A percentile compares a stretch with the other conserved stretches of the same genome.
phyloP scores from a whole-genome alignment of 1,140 invertebrate species.

The Caerostris darwini region DNA sequence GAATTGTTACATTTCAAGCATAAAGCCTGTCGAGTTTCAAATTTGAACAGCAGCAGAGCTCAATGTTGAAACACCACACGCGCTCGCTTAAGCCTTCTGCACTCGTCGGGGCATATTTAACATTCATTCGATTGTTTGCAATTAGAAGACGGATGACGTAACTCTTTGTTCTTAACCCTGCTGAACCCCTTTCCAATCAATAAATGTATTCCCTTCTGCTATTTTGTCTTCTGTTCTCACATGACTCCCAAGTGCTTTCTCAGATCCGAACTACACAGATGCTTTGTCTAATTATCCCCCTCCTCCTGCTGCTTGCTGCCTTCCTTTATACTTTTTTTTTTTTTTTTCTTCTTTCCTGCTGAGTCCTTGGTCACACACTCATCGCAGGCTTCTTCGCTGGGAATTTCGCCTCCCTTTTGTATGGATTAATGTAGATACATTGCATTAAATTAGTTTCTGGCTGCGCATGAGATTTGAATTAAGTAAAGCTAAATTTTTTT shows the following conservation, averaged over 20 bases:
- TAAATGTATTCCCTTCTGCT: slow-evolving; percentile 32
- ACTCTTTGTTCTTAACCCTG: slow-evolving; percentile 58
- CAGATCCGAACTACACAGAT: slow-evolving; percentile 19
- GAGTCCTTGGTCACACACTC: not conserved
- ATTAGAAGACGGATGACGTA: slow-evolving; percentile 59
- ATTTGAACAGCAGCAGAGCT: too few species aligned
- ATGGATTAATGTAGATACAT: not conserved
- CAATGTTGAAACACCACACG: too few species aligned
- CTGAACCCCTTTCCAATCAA: slow-evolving; percentile 56
- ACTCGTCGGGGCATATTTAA: not conserved
- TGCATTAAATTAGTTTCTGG: not conserved
- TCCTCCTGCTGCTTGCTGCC: not conserved
- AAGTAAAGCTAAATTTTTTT: not conserved
- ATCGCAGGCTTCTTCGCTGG: not conserved
- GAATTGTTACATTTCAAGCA: too few species aligned
- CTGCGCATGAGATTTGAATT: not conserved
- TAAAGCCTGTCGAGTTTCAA: too few species aligned
- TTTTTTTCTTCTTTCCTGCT: not conserved
- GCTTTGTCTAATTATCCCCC: slow-evolving; percentile 43
- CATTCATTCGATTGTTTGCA: slow-evolving; percentile 45
- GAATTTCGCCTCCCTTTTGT: not conserved
- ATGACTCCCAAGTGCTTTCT: slow-evolving; percentile 51
- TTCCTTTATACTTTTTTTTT: not conserved
- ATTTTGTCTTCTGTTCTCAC: slow-evolving; percentile 37
- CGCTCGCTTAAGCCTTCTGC: too few species aligned